Evolutionary conservation across 1,140 invertebrate species (phyloP), one percentile per base, ranked within the genome.

Genomic region (Diorhabda elongata): DNA sequence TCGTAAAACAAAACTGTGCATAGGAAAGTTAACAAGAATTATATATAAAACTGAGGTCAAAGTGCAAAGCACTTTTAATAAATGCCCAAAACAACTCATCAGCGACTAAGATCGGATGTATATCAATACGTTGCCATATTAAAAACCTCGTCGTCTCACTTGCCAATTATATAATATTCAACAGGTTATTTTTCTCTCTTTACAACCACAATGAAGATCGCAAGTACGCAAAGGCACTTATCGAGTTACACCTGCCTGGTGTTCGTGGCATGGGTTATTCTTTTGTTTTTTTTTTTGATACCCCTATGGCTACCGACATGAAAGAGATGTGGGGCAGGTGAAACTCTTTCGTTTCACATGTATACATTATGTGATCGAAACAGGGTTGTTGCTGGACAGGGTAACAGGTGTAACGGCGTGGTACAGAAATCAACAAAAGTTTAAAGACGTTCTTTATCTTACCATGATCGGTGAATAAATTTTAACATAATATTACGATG

Each of bases 321-420:
- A 52, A 6, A 52, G 47, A 52, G 63, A 64, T 69, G 67, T 68
- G 71, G 72, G 69, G 69, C 69, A 73, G 71, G 69, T 67, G 71
- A 59, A 58, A 56, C 61, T 7, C 44, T 11, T 41, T 43, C 7
- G n/a, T 7, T 41, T 45, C n/a, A 67, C 67, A 67, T 64, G 61
- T 26, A 42, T 62, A 62, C 11, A 44, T 44, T 62, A n/a, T 45
- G 56, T 64, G 26, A 47, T 41, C 43, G 56, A 2, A 45, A 26
- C 9, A 44, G 43, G 45, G 45, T 44, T 26, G 52, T 45, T 42
- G 26, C 9, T 43, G 42, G 63, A 57, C n/a, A 26, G 26, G 45
- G 47, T 43, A 64, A 64, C 63, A 64, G 63, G 63, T 64, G 44
- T 56, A 52, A 64, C 8, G 5, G 7, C 44, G 26, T 43, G 26